Conservation (phyloP, 2,113 vertebrate genomes). For the Strigops habroptila region DNA sequence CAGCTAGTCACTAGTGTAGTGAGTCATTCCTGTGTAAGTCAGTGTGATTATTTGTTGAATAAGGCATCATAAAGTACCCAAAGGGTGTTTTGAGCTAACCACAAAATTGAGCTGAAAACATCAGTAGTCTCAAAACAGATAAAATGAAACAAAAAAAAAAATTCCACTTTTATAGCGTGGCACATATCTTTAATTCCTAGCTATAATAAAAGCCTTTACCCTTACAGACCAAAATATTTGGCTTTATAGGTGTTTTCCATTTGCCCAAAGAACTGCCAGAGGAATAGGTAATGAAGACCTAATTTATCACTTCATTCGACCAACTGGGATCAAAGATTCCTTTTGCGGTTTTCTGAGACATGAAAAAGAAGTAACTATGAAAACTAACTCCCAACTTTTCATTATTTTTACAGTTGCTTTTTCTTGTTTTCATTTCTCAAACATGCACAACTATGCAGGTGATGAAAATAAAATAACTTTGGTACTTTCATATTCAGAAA, state of each 20-base stretch:
- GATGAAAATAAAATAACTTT: not conserved
- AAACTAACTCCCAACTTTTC: not conserved
- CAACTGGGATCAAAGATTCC: slow-evolving; percentile 8
- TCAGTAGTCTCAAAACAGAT: not conserved
- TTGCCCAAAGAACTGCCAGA: slow-evolving; percentile 7
- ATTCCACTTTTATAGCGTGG: not conserved
- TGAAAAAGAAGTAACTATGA: slow-evolving; percentile 22
- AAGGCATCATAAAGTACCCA: not conserved
- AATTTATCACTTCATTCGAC: slow-evolving; percentile 51
- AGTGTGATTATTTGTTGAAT: not conserved
- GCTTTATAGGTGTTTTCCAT: not conserved
- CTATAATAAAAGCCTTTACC: not conserved
- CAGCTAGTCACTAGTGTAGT: not conserved
- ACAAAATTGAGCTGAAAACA: not conserved
- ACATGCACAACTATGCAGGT: not conserved
- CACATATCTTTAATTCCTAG: not conserved
- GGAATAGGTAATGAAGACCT: not conserved
- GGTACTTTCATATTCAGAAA: not conserved
- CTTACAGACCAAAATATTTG: not conserved
- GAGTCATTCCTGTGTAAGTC: not conserved
- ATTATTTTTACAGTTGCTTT: slow-evolving; percentile 22
- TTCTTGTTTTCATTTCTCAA: slow-evolving; percentile 28
- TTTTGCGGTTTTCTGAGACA: slow-evolving; percentile 38
- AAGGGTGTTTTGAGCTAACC: not conserved
- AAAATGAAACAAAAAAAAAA: not conserved